Evolutionary conservation across 2,888 invertebrate species (phyloP).

Genomic region (Napeogenes sylphis): DNA sequence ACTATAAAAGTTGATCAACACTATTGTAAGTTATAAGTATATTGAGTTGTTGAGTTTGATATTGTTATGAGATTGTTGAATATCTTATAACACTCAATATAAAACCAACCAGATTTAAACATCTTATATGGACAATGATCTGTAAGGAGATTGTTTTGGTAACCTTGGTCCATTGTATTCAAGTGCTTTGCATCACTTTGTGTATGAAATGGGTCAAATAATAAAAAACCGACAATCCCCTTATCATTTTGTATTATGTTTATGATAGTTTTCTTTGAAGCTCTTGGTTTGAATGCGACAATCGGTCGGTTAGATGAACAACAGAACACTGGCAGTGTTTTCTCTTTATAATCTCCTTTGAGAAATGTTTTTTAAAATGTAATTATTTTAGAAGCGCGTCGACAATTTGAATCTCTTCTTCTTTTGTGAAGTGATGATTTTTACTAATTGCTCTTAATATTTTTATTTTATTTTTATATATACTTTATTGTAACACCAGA

Average conservation of each 20-base stretch:
- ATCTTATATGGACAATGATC: neutral
- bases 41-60: no score
- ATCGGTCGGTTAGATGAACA: constrained; percentile 31
- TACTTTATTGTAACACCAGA: no score
- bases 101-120: no score
- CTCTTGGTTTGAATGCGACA: constrained; percentile 35
- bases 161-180: constrained; percentile 7
- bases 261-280: constrained; percentile 43
- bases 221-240: constrained; percentile 28
- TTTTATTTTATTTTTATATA: neutral
- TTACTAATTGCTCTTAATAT: constrained; percentile 5
- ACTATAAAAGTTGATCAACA: no score
- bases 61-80: no score
- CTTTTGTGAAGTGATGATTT: constrained; percentile 4
- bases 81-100: no score
- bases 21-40: no score
- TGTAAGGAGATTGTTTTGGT: constrained; percentile 3
- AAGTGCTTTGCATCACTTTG: constrained; percentile 9
- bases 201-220: constrained; percentile 14
- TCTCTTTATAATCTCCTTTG: constrained; percentile 36
- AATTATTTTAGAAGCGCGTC: constrained; percentile 36
- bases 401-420: constrained; percentile 2
- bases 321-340: constrained; percentile 32
- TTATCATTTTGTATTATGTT: constrained; percentile 28
- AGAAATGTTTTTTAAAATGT: constrained; percentile 45